Percentiles rank a stretch among this genome's conserved stretches.
Conservation (phyloP, 1,140 invertebrate genomes). For the Alviniconcha marisindica region DNA sequence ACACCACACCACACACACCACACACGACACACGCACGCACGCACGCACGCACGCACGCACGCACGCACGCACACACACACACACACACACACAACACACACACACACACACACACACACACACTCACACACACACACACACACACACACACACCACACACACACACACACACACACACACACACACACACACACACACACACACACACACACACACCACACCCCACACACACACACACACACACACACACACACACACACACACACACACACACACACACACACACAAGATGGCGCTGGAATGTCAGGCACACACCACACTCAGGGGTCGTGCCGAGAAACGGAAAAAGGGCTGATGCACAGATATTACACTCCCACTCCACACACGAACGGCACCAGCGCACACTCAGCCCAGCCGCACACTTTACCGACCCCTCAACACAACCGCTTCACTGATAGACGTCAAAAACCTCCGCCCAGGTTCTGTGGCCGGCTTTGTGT, state of each 20-base stretch:
- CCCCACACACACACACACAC: neutral
- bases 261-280: too few species aligned
- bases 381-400: neutral
- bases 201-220: too few species aligned
- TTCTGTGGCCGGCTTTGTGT: neutral
- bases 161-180: neutral
- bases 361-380: neutral
- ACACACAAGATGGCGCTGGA: too few species aligned
- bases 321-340: too few species aligned
- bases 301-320: neutral
- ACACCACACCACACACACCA: too few species aligned
- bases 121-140: neutral
- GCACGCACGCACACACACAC: slow-evolving; percentile 8
- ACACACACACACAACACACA: neutral
- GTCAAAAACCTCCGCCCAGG: slow-evolving; percentile 26
- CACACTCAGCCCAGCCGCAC: too few species aligned
- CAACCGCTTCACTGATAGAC: neutral
- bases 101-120: neutral
- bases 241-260: too few species aligned
- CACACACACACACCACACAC: neutral
- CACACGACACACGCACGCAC: slow-evolving; percentile 2
- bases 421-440: neutral
- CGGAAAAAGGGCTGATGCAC: neutral
- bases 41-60: neutral
- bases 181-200: neutral